phyloP scores from a whole-genome alignment of 1,140 invertebrate species.

The Drosophila sulfurigaster region DNA sequence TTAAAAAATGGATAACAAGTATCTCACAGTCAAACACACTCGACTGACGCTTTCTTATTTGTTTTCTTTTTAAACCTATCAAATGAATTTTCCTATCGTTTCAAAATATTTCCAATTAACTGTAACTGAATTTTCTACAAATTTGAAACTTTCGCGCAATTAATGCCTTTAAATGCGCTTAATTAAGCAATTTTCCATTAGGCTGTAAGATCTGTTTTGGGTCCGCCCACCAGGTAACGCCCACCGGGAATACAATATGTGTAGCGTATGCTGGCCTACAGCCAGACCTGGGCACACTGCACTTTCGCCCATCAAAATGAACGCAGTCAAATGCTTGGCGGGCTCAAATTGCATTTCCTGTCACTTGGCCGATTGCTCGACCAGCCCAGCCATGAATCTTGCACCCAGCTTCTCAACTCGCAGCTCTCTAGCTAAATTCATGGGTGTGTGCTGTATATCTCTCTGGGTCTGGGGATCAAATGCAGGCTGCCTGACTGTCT shows the following conservation, averaged over 20 bases:
- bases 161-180: slow-evolving; percentile 39
- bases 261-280: slow-evolving; percentile 1
- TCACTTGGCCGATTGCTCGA: slow-evolving; percentile 67
- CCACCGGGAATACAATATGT: slow-evolving; percentile 44
- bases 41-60: no score
- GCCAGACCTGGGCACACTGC: slow-evolving; percentile 29
- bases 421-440: slow-evolving; percentile 31
- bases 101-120: slow-evolving; percentile 15
- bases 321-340: slow-evolving; percentile 74
- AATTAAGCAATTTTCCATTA: slow-evolving; percentile 79
- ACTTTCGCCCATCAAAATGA: slow-evolving; percentile 80
- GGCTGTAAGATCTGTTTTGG: slow-evolving; percentile 55
- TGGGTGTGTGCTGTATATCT: slow-evolving; percentile 52
- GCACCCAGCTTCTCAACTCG: slow-evolving; percentile 23
- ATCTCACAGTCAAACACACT: no score
- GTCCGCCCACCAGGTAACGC: slow-evolving; percentile 66
- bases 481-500: slow-evolving; percentile 30
- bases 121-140: background rate
- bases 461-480: slow-evolving; percentile 47
- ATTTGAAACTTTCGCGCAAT: slow-evolving; percentile 5
- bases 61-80: no score
- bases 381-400: slow-evolving; percentile 56
- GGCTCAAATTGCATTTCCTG: slow-evolving; percentile 80
- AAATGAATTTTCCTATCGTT: no score
- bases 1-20: no score